Evolutionary conservation across 2,888 invertebrate species (phyloP).

Genomic region (Lasioglossum oenotherae): DNA sequence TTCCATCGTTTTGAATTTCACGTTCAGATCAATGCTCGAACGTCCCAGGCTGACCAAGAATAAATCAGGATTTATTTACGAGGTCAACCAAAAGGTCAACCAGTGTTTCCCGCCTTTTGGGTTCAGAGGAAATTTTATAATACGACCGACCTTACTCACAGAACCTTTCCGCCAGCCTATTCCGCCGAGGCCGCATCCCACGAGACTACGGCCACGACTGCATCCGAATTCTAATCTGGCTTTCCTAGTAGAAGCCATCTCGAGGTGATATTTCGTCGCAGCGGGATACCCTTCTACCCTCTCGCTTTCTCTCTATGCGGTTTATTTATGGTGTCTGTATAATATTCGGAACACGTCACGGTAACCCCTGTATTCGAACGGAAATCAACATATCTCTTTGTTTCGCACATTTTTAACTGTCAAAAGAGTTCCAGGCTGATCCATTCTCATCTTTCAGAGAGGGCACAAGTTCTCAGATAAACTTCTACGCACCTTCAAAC

Average conservation of each 20-base stretch:
- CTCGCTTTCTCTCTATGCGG: background rate
- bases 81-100: slow-evolving; percentile 56
- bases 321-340: slow-evolving; percentile 69
- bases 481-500: background rate
- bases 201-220: slow-evolving; percentile 65
- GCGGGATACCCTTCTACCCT: slow-evolving; percentile 53
- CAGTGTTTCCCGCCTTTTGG: slow-evolving; percentile 31
- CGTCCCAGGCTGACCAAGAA: slow-evolving; percentile 18
- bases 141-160: slow-evolving; percentile 58
- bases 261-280: slow-evolving; percentile 69
- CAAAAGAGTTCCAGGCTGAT: background rate
- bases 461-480: background rate
- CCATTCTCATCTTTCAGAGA: background rate
- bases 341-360: slow-evolving; percentile 57
- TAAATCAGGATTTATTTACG: slow-evolving; percentile 73
- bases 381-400: background rate
- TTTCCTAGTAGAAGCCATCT: slow-evolving; percentile 43
- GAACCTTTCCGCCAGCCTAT: slow-evolving; percentile 54
- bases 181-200: slow-evolving; percentile 43
- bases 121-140: slow-evolving; percentile 67
- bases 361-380: background rate
- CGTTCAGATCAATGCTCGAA: slow-evolving; percentile 12
- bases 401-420: slow-evolving; percentile 11
- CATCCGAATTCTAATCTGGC: slow-evolving; percentile 72
- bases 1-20: slow-evolving; percentile 21